Base-by-base conservation (phyloP, 2,888 invertebrate genomes). In the Agrotis segetum region DNA sequence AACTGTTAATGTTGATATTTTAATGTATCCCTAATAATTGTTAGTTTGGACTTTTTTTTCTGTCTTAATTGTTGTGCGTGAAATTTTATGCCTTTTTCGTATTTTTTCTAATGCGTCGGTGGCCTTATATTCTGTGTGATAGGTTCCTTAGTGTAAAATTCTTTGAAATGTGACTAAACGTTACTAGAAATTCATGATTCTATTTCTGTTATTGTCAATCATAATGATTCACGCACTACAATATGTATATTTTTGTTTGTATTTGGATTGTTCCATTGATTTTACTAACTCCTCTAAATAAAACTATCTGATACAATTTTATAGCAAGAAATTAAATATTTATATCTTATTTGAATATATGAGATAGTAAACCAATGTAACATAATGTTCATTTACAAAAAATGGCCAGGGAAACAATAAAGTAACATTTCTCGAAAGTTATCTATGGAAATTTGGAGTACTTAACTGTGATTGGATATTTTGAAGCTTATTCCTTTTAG, bases 1-100 rank as follows among this genome's bases (percentile, higher is more conserved):
- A 96, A 95, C 95, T 96, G 95, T 96, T 96, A 96, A 96, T 96
- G 95, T 96, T 95, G 95, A 95, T 95, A 94, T 92, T 89, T 91
- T 90, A 89, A 89, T 91, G 86, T 90, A 89, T 85, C 86, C 88
- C 82, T 88, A 87, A 83, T 88, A 85, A 82, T 82, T 82, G 86
- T 90, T 91, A 88, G 87, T 85, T 87, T 78, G 88, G 84, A 52
- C 34, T 65, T 78, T 83, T 67, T 77, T 86, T 77, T 72, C 71
- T 83, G 82, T 85, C 83, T 83, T 71, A 56, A 71, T 82, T 86
- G 81, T 63, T 74, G 73, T 87, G 83, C 70, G 87, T 87, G 87
- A 83, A 81, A 72, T 86, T 64, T 84, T 85, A 81, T 83, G 40
- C 14, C 3, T 0, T 29, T 58, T 58, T 49, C 9, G 1, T 1